Evolutionary conservation across 2,797 vertebrate genomes (phyloP).

Genomic region (Pseudopleuronectes americanus): DNA sequence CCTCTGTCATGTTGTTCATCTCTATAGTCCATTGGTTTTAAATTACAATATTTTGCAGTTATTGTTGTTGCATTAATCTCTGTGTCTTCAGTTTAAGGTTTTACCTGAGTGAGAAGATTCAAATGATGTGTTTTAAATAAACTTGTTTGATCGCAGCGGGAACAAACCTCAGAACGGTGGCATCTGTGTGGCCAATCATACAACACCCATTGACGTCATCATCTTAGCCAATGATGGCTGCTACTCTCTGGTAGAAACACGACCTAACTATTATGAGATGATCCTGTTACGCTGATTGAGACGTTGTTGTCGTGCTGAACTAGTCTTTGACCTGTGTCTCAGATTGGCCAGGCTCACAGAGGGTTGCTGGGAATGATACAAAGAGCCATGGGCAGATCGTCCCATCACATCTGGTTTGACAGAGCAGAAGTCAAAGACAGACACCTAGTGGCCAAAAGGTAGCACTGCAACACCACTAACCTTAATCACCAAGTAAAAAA

Average conservation of each 20-base stretch:
- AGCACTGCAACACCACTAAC: constrained; percentile 47
- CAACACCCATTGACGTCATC: constrained; percentile 93
- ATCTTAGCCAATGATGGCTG: constrained; percentile 94
- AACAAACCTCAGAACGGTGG: constrained; percentile 55
- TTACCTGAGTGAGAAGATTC: constrained; percentile 83
- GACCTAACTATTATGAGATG: no score
- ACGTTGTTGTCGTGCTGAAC: no score
- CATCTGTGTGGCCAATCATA: constrained; percentile 96
- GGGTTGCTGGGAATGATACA: constrained; percentile 93
- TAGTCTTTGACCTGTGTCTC: constrained; percentile 13
- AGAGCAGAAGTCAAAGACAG: constrained; percentile 94
- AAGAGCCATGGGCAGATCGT: constrained; percentile 92
- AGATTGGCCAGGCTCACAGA: constrained; percentile 92
- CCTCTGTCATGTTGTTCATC: no score
- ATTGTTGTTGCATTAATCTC: no score
- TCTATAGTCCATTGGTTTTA: no score
- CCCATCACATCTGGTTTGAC: constrained; percentile 94
- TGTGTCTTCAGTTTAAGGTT: no score
- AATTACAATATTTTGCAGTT: no score
- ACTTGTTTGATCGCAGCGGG: no score
- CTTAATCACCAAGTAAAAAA: no score
- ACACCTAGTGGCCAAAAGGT: constrained; percentile 93
- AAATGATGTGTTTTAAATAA: constrained; percentile 87
- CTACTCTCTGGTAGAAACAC: constrained; percentile 88
- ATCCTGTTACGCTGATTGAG: background rate